A percentile compares a stretch with the other conserved stretches of the same genome.
phyloP scores from a whole-genome alignment of 2,113 vertebrate genomes.

The Pan troglodytes region DNA sequence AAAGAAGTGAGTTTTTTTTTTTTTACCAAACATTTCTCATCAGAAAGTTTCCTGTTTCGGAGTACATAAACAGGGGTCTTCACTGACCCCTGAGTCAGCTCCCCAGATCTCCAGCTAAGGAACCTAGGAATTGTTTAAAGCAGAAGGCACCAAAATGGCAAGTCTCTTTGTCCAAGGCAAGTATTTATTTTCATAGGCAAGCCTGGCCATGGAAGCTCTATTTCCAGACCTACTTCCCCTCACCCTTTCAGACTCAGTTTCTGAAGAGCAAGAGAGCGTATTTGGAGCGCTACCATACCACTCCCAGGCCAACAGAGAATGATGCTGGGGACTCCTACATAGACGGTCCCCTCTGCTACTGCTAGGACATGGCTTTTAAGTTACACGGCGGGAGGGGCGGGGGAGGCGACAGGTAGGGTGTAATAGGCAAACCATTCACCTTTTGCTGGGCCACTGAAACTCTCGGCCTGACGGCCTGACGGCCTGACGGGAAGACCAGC shows the following conservation, averaged over 20 bases:
- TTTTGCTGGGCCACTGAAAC: neutral
- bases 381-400: neutral
- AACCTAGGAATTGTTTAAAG: conserved; percentile 38
- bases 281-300: conserved; percentile 57
- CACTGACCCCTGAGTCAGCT: neutral
- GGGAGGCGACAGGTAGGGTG: neutral
- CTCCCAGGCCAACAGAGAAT: conserved; percentile 58
- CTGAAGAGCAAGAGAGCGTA: conserved; percentile 57
- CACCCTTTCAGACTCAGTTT: conserved; percentile 57
- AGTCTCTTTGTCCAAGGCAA: conserved; percentile 51
- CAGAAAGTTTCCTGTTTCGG: neutral
- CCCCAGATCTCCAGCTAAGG: neutral
- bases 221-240: conserved; percentile 64
- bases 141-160: neutral
- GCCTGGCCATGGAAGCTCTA: conserved; percentile 56
- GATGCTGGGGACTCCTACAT: conserved; percentile 40
- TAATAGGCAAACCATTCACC: neutral
- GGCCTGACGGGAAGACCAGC: neutral
- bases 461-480: neutral
- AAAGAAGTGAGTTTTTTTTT: conserved; percentile 71
- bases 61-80: neutral
- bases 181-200: conserved; percentile 60
- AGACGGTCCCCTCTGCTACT: neutral
- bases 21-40: conserved; percentile 41
- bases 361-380: conserved; percentile 21